Evolutionary conservation across 2,888 invertebrate genomes (phyloP).

Genomic region (Hyles lineata): DNA sequence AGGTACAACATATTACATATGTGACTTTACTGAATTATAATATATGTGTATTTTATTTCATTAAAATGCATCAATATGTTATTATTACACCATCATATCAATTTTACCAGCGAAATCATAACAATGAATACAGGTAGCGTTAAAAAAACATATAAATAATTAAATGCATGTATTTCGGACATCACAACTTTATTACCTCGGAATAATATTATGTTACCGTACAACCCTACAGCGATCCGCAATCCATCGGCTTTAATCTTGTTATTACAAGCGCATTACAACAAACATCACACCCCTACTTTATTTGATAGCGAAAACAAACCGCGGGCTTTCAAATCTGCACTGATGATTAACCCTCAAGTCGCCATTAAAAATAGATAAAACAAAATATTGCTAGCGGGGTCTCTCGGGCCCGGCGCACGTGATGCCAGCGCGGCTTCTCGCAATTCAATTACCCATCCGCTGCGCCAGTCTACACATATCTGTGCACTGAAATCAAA

Average conservation of each 20-base stretch:
- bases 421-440: conserved; percentile 65
- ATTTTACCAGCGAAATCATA: not conserved
- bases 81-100: too few species aligned
- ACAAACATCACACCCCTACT: conserved; percentile 43
- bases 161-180: not conserved
- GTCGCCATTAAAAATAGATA: conserved; percentile 80
- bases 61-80: too few species aligned
- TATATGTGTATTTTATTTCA: too few species aligned
- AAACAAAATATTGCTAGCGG: conserved; percentile 73
- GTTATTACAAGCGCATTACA: conserved; percentile 43
- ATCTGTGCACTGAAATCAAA: conserved; percentile 60
- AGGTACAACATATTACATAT: too few species aligned
- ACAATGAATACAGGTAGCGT: not conserved
- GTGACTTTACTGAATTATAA: too few species aligned
- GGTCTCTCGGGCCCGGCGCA: conserved; percentile 62
- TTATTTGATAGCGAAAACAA: conserved; percentile 51
- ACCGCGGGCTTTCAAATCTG: conserved; percentile 65
- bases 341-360: conserved; percentile 73
- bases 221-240: conserved; percentile 10
- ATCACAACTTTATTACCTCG: not conserved
- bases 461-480: conserved; percentile 56
- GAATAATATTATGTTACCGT: conserved; percentile 4
- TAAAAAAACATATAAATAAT: not conserved
- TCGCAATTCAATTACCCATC: conserved; percentile 75
- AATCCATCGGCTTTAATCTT: conserved; percentile 25